phyloP scores from a whole-genome alignment of 2,888 invertebrate genomes.

The Uropetala carovei region DNA sequence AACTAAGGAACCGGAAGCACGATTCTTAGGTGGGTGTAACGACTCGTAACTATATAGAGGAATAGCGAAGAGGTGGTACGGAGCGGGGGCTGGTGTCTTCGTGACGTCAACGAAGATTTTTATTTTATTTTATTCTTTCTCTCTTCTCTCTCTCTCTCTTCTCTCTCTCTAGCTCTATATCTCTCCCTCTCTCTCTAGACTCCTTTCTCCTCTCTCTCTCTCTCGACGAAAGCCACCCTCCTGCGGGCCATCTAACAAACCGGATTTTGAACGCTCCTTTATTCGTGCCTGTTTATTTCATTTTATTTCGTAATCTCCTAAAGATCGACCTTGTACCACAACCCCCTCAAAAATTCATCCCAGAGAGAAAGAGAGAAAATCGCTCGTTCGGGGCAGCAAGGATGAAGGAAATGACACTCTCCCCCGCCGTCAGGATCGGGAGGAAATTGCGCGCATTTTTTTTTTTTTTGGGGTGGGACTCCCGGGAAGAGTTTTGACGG shows the following conservation, averaged over 20 bases:
- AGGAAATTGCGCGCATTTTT: too few relatives aligned
- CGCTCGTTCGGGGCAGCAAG: background rate
- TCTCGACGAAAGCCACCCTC: too few relatives aligned
- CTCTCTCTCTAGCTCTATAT: too few relatives aligned
- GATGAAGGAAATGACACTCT: too few relatives aligned
- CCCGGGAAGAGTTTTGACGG: too few relatives aligned
- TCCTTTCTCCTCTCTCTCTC: too few relatives aligned
- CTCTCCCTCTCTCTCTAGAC: too few relatives aligned
- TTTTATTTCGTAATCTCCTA: background rate
- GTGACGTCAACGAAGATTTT: background rate
- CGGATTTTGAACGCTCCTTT: background rate
- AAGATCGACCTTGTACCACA: background rate
- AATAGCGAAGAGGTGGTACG: background rate
- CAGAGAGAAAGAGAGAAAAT: background rate
- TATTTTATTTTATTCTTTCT: background rate
- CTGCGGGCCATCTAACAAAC: background rate
- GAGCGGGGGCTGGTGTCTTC: background rate
- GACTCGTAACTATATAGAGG: background rate
- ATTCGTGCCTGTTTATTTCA: background rate
- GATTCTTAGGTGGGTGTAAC: too few relatives aligned
- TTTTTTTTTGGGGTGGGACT: too few relatives aligned
- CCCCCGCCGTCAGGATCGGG: too few relatives aligned
- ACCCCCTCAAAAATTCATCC: background rate
- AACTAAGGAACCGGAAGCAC: slow-evolving; percentile 17
- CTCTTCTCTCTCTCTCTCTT: background rate